Evolutionary conservation across 2,888 invertebrate species (phyloP), one percentile per base, ranked within the genome.

Genomic region (Leucania comma): DNA sequence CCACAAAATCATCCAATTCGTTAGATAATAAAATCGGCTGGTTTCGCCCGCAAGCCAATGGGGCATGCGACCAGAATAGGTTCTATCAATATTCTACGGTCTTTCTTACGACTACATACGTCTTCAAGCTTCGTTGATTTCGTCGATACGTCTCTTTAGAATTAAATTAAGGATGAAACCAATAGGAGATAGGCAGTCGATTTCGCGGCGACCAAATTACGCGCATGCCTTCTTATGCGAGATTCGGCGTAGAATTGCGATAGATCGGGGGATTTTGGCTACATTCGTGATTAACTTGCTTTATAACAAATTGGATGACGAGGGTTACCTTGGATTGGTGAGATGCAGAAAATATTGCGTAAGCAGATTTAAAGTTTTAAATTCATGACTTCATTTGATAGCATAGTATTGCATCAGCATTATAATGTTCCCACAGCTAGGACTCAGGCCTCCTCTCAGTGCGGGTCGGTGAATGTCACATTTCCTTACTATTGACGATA

Each of bases 151-250:
- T 93, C 92, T 94, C 91, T 91, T 92, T 92, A 90, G 90, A 92
- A 94, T 93, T 94, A 94, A 95, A 95, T 94, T 93, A 93, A 90
- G 94, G 91, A 90, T 93, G 91, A 94, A 94, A 92, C 94, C 94
- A 90, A 92, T 90, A 80, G 51, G 82, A 89, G 87, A 89, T 88
- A 90, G 88, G 88, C 75, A 81, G 85, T 72, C 90, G 90, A 90
- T 90, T 91, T 89, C 87, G 86, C 81, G 86, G 87, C 78, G 84
- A 85, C 86, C 84, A 90, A 90, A 91, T 91, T 90, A 88, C 87
- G 81, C 84, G 86, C 85, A 82, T 82, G 82, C 78, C 81, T 83
- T 77, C 79, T 77, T 84, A 84, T 79, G 79, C 70, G 70, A 75
- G 75, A 75, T 83, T 79, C 67, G 50, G 70, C 69, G 73, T 60